These are phyloP conservation scores for Pagrus major DNA, from an alignment of 2,113 vertebrate species.

Conservation along the genomic window DNA sequence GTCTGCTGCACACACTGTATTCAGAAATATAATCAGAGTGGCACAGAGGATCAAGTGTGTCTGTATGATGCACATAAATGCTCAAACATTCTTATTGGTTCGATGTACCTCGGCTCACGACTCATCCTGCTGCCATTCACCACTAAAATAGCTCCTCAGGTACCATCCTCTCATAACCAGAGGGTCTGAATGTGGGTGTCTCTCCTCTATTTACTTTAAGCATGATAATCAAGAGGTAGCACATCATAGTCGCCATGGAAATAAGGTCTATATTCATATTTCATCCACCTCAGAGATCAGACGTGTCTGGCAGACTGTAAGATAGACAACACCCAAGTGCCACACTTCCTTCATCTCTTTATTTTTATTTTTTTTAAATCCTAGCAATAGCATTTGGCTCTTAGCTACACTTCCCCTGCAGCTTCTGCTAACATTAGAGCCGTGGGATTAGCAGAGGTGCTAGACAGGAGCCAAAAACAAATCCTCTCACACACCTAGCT, in stretches of 20 bases:
- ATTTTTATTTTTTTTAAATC: conserved; percentile 26
- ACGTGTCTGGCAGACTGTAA: conserved; percentile 31
- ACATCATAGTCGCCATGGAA: conserved; percentile 47
- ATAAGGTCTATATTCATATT: conserved; percentile 39
- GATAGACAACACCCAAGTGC: conserved; percentile 48
- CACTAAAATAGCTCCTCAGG: conserved; percentile 5
- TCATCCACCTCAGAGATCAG: conserved; percentile 24
- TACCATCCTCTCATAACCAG: background rate
- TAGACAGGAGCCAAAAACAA: conserved; percentile 77
- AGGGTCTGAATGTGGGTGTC: background rate
- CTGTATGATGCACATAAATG: conserved; percentile 5
- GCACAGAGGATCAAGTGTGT: background rate
- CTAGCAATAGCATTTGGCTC: conserved; percentile 60
- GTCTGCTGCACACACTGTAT: background rate
- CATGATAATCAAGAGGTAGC: conserved; percentile 39
- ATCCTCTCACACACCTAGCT: conserved; percentile 66
- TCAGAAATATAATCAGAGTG: conserved; percentile 9
- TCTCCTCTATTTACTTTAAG: conserved; percentile 21
- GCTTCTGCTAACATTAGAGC: conserved; percentile 54
- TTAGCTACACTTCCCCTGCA: conserved; percentile 41
- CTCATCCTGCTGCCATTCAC: background rate
- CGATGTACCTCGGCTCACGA: background rate
- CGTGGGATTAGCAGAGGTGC: conserved; percentile 69
- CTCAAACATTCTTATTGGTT: background rate
- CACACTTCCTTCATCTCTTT: conserved; percentile 53